These are phyloP conservation scores for Peribatodes rhomboidaria DNA, from an alignment of 2,888 invertebrate genomes.

Conservation along the genomic window DNA sequence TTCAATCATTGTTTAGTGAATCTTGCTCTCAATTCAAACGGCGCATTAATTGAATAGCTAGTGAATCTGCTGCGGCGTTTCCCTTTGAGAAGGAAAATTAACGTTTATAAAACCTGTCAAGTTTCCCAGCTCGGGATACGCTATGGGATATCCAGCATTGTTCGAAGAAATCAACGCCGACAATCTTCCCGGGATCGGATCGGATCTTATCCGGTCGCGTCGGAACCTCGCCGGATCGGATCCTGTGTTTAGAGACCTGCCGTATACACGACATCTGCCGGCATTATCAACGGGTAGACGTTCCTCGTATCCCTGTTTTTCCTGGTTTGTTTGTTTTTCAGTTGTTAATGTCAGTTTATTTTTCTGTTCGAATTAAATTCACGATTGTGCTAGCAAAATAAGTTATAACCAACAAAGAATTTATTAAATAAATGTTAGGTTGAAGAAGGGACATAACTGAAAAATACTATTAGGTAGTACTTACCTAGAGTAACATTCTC, in stretches of 20 bases:
- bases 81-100: constrained; percentile 39
- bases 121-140: constrained; percentile 63
- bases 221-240: constrained; percentile 63
- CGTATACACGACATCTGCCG: constrained; percentile 71
- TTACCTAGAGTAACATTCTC: no score
- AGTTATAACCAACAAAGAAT: not conserved
- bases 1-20: not conserved
- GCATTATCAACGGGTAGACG: constrained; percentile 74
- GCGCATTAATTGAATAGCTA: constrained; percentile 36
- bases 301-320: constrained; percentile 61
- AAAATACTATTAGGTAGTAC: no score
- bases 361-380: not conserved
- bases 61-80: constrained; percentile 18
- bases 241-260: constrained; percentile 64
- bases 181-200: constrained; percentile 70
- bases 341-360: constrained; percentile 41
- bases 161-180: constrained; percentile 73
- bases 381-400: not conserved
- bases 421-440: not conserved
- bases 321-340: constrained; percentile 65
- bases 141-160: constrained; percentile 66
- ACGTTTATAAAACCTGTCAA: constrained; percentile 65
- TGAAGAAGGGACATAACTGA: no score
- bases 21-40: not conserved
- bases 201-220: constrained; percentile 62